Conservation (phyloP, 1,140 invertebrate species). For the Aphelinus atriplicis region DNA sequence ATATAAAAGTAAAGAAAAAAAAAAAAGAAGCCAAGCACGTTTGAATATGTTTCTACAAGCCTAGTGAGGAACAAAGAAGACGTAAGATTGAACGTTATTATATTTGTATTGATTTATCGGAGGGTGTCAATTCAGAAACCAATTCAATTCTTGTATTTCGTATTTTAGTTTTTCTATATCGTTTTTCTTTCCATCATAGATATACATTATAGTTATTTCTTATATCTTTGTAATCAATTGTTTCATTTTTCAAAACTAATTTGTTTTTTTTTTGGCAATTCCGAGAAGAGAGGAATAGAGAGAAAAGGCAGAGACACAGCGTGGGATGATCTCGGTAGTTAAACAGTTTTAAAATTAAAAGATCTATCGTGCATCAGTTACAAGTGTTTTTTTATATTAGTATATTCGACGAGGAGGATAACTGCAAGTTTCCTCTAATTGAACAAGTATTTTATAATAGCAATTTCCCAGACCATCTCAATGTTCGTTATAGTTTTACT, state of each 20-base stretch:
- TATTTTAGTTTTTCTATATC: conserved; percentile 41
- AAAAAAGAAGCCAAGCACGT: conserved; percentile 19
- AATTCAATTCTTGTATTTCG: conserved; percentile 39
- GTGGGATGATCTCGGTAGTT: conserved; percentile 11
- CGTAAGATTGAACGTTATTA: conserved; percentile 17
- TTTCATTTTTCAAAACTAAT: conserved; percentile 2
- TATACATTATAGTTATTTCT: conserved; percentile 37
- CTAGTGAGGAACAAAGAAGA: conserved; percentile 28
- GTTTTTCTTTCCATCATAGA: conserved; percentile 29
- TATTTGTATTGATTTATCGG: conserved; percentile 23
- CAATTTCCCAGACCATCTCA: too few species aligned
- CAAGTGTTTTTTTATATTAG: conserved; percentile 3
- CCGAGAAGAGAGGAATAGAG: conserved; percentile 39
- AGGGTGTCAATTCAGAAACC: conserved; percentile 41
- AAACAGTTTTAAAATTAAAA: not conserved
- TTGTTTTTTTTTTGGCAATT: conserved; percentile 31
- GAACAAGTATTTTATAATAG: too few species aligned
- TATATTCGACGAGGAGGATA: not conserved
- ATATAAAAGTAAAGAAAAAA: conserved; percentile 2
- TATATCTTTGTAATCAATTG: conserved; percentile 10
- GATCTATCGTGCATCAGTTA: conserved; percentile 8
- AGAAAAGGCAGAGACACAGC: conserved; percentile 36
- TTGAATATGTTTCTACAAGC: conserved; percentile 38
- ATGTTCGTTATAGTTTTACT: too few species aligned
- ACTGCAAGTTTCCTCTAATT: too few species aligned